A percentile compares a stretch with the other conserved stretches of the same genome.
These are phyloP conservation scores for Avahi laniger DNA, from an alignment of 2,797 vertebrate genomes.

Conservation along the genomic window DNA sequence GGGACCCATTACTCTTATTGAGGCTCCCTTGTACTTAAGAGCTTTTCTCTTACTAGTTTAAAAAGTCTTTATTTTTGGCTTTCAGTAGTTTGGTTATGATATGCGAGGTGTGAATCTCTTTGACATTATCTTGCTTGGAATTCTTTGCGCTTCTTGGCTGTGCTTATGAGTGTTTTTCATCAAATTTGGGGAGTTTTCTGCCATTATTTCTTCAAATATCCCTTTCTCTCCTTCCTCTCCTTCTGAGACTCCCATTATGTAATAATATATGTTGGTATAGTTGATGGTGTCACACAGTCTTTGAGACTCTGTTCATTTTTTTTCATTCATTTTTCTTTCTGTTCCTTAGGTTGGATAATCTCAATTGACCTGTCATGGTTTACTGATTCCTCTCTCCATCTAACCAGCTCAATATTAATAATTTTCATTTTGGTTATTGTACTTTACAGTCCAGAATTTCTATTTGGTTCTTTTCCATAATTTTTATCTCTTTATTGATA, in stretches of 20 bases:
- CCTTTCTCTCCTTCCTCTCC: background rate
- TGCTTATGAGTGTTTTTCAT: background rate
- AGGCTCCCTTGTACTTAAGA: background rate
- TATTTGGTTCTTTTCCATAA: background rate
- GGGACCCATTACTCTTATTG: background rate
- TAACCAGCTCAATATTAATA: background rate
- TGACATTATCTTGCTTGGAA: background rate
- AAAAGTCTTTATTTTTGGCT: background rate
- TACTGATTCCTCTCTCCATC: background rate
- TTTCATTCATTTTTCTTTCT: background rate
- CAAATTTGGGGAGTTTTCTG: background rate
- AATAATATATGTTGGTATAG: background rate
- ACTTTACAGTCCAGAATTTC: background rate
- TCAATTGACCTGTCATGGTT: background rate
- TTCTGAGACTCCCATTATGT: background rate
- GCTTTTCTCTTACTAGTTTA: background rate
- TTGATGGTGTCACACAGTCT: background rate
- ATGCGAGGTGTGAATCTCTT: background rate
- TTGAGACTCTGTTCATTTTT: background rate
- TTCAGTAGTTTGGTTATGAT: background rate
- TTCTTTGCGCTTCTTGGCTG: background rate
- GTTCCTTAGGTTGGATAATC: background rate
- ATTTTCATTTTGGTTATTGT: background rate
- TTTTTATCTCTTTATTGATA: background rate
- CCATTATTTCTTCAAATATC: background rate